Percentiles rank a stretch among this genome's conserved stretches.
Evolutionary conservation across 2,888 invertebrate species (phyloP).

Genomic region (Pyrochroa serraticornis): DNA sequence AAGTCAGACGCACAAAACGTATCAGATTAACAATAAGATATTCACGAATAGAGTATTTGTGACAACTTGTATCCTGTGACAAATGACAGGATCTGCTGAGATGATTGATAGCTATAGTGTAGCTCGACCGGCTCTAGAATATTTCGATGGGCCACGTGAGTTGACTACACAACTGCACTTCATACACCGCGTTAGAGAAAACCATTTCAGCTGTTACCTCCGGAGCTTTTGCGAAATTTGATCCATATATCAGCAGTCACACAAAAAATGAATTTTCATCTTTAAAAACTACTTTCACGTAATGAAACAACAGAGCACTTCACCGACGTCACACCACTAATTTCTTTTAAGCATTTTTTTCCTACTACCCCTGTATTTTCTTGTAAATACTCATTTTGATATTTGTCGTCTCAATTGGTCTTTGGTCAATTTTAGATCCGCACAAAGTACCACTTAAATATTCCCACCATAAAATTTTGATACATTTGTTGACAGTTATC

Average conservation of each 20-base stretch:
- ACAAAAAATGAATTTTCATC: not conserved
- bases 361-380: no score
- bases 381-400: no score
- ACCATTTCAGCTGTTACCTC: conserved; percentile 18
- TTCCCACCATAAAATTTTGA: no score
- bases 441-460: no score
- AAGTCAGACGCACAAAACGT: conserved; percentile 14
- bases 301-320: no score
- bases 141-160: conserved; percentile 45
- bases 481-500: no score
- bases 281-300: no score
- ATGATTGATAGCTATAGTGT: conserved; percentile 45
- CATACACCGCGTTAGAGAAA: conserved; percentile 14
- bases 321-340: no score
- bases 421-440: no score
- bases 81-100: conserved; percentile 37
- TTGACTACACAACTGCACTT: conserved; percentile 30
- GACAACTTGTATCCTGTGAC: conserved; percentile 43
- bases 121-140: conserved; percentile 42
- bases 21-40: conserved; percentile 41
- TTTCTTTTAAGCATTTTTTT: no score
- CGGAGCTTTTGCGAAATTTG: conserved; percentile 11
- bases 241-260: conserved; percentile 17
- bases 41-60: conserved; percentile 42
- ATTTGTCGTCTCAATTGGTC: no score